A percentile compares a stretch with the other conserved stretches of the same genome.
These are phyloP conservation scores for Ascaphus truei DNA, from an alignment of 2,113 vertebrate species.

Conservation along the genomic window DNA sequence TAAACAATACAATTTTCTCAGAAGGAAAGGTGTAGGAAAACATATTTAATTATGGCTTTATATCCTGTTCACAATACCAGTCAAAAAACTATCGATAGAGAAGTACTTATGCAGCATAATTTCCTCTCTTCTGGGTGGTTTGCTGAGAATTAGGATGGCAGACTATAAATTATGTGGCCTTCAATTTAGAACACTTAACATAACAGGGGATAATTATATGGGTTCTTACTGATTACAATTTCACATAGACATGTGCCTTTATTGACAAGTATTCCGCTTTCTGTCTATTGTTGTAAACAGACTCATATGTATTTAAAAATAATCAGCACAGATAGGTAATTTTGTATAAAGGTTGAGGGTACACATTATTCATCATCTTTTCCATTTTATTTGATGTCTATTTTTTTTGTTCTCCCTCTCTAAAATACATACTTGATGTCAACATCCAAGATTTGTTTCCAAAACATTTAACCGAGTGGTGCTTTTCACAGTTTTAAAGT, in stretches of 20 bases:
- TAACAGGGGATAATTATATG: neutral
- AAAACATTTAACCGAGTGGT: neutral
- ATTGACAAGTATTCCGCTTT: neutral
- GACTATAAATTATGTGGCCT: neutral
- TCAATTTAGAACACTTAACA: neutral
- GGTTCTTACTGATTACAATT: too few species aligned
- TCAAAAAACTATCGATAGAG: neutral
- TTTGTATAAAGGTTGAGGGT: neutral
- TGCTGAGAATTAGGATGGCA: neutral
- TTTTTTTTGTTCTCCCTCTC: neutral
- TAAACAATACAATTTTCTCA: constrained; percentile 7
- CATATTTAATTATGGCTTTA: constrained; percentile 17
- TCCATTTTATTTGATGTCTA: too few species aligned
- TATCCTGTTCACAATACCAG: neutral
- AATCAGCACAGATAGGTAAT: neutral
- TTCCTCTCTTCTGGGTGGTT: neutral
- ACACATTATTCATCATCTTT: neutral
- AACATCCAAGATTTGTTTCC: neutral
- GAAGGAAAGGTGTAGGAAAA: neutral
- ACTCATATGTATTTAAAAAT: neutral
- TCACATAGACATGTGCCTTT: neutral
- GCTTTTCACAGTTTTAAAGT: too few species aligned
- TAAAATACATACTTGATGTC: neutral
- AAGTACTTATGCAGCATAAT: neutral
- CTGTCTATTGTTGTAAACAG: neutral